Conservation (phyloP, 2,888 invertebrate genomes). For the Coelopa pilipes region DNA sequence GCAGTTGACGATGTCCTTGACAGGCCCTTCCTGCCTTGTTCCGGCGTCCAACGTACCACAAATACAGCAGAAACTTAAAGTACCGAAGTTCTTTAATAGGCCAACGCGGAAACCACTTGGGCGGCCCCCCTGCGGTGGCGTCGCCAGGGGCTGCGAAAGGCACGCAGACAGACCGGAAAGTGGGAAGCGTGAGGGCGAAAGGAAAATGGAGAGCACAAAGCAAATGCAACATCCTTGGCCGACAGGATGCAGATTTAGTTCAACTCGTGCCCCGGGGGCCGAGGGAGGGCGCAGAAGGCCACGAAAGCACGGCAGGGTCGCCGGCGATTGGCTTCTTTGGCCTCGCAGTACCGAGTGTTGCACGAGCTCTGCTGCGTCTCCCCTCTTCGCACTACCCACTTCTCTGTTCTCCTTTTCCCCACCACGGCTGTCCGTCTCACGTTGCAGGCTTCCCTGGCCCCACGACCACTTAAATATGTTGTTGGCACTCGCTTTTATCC, state of each 20-base stretch:
- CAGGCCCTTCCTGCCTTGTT: too few relatives aligned
- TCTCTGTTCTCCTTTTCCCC: neutral
- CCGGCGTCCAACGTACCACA: too few relatives aligned
- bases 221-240: conserved; percentile 30
- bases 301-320: neutral
- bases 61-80: too few relatives aligned
- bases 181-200: conserved; percentile 5
- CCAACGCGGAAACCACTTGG: neutral
- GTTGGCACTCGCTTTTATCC: too few relatives aligned
- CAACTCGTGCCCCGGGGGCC: conserved; percentile 25
- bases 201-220: conserved; percentile 1
- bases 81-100: neutral
- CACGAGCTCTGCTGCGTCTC: conserved; percentile 6
- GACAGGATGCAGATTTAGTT: conserved; percentile 35
- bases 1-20: too few relatives aligned
- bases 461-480: too few relatives aligned
- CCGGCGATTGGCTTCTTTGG: conserved; percentile 21
- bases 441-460: too few relatives aligned
- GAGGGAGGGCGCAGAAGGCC: neutral
- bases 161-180: neutral
- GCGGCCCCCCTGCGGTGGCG: too few relatives aligned
- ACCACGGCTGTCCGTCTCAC: too few relatives aligned
- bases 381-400: too few relatives aligned
- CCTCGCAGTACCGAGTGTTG: neutral
- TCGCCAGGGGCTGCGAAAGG: neutral